A percentile compares a stretch with the other conserved stretches of the same genome.
Conservation (phyloP, 2,797 vertebrate genomes). For the Phoxinus dragarum region DNA sequence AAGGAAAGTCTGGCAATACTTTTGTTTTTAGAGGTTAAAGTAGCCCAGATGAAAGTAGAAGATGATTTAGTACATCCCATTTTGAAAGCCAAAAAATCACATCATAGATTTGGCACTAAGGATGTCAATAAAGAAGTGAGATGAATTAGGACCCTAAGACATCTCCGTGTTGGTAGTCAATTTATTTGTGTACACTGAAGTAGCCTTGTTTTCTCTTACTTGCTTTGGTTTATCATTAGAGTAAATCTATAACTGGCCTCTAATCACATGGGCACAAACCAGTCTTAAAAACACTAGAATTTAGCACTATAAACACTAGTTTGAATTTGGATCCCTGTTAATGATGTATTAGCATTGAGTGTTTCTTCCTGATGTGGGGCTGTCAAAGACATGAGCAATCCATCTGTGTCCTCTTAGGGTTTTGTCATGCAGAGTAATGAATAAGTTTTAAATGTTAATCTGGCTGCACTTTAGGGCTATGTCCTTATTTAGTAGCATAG, state of each 20-base stretch:
- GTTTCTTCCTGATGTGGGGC: background rate
- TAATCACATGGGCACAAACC: background rate
- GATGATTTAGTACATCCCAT: background rate
- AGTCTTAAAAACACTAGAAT: background rate
- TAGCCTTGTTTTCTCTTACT: too few relatives aligned
- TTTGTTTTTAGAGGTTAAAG: background rate
- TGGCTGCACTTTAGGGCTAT: background rate
- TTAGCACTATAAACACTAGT: background rate
- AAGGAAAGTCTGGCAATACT: background rate
- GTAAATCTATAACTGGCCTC: background rate
- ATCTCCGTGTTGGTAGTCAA: too few relatives aligned
- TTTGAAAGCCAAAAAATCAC: background rate
- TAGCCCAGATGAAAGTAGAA: background rate
- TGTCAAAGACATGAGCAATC: constrained; percentile 27
- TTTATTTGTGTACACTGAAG: background rate
- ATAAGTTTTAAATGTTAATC: constrained; percentile 29
- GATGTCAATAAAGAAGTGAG: background rate
- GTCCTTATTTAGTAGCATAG: background rate
- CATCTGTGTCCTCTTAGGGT: constrained; percentile 8
- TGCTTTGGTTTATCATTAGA: background rate
- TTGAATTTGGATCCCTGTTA: background rate
- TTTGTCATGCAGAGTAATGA: constrained; percentile 29
- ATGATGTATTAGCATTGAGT: constrained; percentile 11
- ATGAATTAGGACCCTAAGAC: background rate
- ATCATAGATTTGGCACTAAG: background rate